Base-by-base conservation (phyloP, 1,140 invertebrate genomes). In the Antheraea mylitta region DNA sequence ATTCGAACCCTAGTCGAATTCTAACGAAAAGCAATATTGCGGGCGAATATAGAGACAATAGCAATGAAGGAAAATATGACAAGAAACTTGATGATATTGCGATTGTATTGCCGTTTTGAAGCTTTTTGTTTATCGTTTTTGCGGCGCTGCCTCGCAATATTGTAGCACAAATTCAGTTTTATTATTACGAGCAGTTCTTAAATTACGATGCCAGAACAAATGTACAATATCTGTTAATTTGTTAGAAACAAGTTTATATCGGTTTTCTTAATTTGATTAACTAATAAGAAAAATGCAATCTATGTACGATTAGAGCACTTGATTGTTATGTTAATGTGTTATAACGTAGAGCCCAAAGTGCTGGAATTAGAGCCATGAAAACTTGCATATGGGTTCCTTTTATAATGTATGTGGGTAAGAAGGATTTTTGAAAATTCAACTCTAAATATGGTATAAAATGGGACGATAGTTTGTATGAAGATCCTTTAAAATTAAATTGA, bases 81-180 rank as follows among this genome's bases (percentile, higher is more conserved):
- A 63, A 63, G 61, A 63, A 36, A 36, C 19, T n/a, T 63, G 61
- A 63, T 63, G 19, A 36, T 37, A 53, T 53, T 53, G 30, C 7
- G 61, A 63, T 63, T 63, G 61, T 63, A 30, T 37, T 36, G 61
- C 22, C 30, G 61, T 63, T 63, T 63, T 8, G 6, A 53, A 53
- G 45, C 45, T 53, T 53, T 16, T 53, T 53, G 45, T 53, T 53
- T 53, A 53, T 53, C 45, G 11, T 53, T 53, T 16, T 53, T 53
- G 45, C 16, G 45, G 45, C 45, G 45, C 45, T 6, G 45, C 16
- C 11, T n/a, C 16, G 5, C 45, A 13, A 6, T 53, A 6, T 53
- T 53, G 13, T 53, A 53, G 4, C 16, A n/a, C 16, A 53, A 53
- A 53, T 53, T 53, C 11, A 16, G 45, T 16, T 53, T 53, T 53